Evolutionary conservation across 2,797 vertebrate species (phyloP), one percentile per base, ranked within the genome.

Genomic region (Sebastes melanostomus): DNA sequence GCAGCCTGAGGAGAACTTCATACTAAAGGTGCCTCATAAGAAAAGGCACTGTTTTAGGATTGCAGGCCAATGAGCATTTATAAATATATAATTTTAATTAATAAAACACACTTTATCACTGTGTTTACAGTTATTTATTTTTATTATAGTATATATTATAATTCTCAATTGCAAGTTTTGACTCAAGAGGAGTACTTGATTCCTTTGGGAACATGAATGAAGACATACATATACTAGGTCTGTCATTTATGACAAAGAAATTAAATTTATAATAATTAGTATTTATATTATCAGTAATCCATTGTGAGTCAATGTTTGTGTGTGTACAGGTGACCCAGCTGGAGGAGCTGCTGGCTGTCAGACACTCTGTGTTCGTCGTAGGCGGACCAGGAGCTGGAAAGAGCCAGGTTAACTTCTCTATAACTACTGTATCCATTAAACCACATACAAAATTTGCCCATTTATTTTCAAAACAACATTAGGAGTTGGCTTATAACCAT

Each of bases 1-100:
- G 77, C 96, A 97, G 93, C 95, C 96, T 0, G 95, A 97, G 89
- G 96, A 98, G 90, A 98, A 97, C 95, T 98, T 98, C 86, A 97
- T 96, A 80, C 89, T 94, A 32, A 98, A 98, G 97, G 97, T 97
- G 66, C 60, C 7, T 25, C 8, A 54, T 18, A 29, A 16, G 14
- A 5, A 13, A 18, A 61, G 20, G 13, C 24, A 14, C 2, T 32
- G 18, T 24, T 2, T 1, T 3, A 27, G 16, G 5, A 54, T 22
- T 25, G 2, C 22, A 16, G 2, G 7, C 42, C 8, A 46, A 14
- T 66, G 5, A 3, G 6, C 14, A 3, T 22, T 1, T 27, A 13
- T 22, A 46, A 12, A 50, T 29, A 29, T 29, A 29, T 29, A 29
- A 29, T 29, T 29, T 29, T 38, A 8, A 30, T 30, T 1, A 30